Evolutionary conservation across 2,797 vertebrate species (phyloP).

Genomic region (Zalophus californianus): DNA sequence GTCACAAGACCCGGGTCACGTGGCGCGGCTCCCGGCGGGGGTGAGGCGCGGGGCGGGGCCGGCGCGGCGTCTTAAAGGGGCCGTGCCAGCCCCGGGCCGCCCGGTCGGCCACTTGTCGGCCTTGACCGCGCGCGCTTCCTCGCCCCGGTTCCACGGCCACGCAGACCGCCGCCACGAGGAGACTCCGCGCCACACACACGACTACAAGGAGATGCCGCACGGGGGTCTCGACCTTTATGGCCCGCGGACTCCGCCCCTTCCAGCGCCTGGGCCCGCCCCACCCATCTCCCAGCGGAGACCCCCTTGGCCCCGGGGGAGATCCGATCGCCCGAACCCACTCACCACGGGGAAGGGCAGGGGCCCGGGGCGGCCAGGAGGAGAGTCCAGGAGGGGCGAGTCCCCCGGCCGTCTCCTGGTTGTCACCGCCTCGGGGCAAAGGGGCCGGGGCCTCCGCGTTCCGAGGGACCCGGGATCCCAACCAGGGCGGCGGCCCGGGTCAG

Average conservation of each 20-base stretch:
- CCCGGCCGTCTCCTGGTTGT: not conserved
- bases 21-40: slow-evolving; percentile 85
- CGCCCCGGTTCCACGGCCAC: fast-evolving
- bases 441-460: not conserved
- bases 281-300: not conserved
- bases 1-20: slow-evolving; percentile 96
- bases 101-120: not conserved
- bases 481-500: not conserved
- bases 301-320: fast-evolving
- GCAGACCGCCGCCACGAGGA: fast-evolving
- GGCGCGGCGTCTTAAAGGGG: slow-evolving; percentile 84
- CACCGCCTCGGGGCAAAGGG: not conserved
- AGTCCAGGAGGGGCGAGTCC: not conserved
- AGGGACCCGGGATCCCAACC: not conserved
- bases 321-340: not conserved
- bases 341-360: not conserved
- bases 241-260: not conserved
- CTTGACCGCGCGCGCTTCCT: fast-evolving
- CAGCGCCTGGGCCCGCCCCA: not conserved
- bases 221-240: not conserved
- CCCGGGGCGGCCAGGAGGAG: too few species aligned
- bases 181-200: fast-evolving
- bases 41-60: not conserved
- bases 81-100: not conserved
- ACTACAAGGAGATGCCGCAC: fast-evolving